Evolutionary conservation across 2,888 invertebrate genomes (phyloP), one percentile per base, ranked within the genome.

Genomic region (Sarcophaga rosellei): DNA sequence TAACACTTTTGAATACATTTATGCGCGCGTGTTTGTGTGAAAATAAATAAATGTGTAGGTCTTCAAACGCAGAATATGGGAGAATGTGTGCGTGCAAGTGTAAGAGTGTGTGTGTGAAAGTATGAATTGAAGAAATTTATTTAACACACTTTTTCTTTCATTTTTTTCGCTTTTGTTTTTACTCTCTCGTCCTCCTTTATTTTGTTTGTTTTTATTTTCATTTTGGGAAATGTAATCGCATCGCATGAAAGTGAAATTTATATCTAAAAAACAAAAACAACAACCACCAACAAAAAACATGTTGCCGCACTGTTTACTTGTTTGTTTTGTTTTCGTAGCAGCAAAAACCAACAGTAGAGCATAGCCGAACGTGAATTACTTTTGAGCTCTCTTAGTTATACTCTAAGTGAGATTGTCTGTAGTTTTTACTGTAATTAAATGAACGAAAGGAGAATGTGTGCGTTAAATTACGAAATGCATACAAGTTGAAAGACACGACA

Each of bases 41-140:
- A 35, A 23, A 57, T 62, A 15, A 20, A 17, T 23, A 35, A 21
- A 25, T 62, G 15, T 25, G 47, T 6, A 23, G 23, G n/a, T 74
- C 20, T 66, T 53, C 17, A 53, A 17, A 17, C 15, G 53, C 15
- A 17, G 15, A 53, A 17, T 47, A 17, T 4, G 53, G 0, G 15
- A 53, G 17, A 0, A 5, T 12, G 15, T 2, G 53, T n/a, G 3
- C 0, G 61, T n/a, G 0, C n/a, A 20, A 10, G 10, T n/a, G 61
- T 21, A 10, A 8, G 4, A 8, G 25, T 53, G 25, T 70, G 35
- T 69, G 45, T 70, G 57, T 25, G 53, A 75, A 62, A 53, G 73
- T 62, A 68, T 74, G 83, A 83, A 75, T 80, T 80, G 66, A 62
- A 57, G 23, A 81, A 80, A 85, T 81, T 85, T 81, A 85, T 77